Evolutionary conservation across 2,888 invertebrate genomes (phyloP).

Genomic region (Tupiocoris notatus): DNA sequence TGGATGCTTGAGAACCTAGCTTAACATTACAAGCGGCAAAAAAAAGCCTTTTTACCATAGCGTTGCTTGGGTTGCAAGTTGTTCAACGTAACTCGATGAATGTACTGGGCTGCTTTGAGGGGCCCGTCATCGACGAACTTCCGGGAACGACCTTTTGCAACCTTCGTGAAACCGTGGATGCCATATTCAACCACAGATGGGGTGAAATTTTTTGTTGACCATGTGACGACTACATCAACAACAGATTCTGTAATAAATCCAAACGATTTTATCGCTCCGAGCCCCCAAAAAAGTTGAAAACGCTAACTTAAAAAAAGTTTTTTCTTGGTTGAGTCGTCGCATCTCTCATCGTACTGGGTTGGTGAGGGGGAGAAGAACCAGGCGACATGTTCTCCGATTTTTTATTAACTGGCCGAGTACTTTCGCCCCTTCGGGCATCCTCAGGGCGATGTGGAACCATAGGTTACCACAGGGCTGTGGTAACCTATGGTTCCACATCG

Average conservation of each 20-base stretch:
- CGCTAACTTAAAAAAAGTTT: background rate
- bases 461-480: too few species aligned
- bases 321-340: too few species aligned
- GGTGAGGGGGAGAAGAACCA: too few species aligned
- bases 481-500: too few species aligned
- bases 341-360: too few species aligned
- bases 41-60: constrained; percentile 60
- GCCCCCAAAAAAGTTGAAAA: constrained; percentile 7
- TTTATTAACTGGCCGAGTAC: too few species aligned
- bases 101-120: constrained; percentile 65
- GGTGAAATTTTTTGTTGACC: constrained; percentile 71
- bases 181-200: constrained; percentile 75
- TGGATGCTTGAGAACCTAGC: too few species aligned
- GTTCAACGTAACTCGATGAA: constrained; percentile 69
- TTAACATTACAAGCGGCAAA: too few species aligned
- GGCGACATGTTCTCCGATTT: too few species aligned
- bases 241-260: constrained; percentile 59
- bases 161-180: constrained; percentile 55
- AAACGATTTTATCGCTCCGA: background rate
- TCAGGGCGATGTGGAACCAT: too few species aligned
- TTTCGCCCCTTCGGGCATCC: too few species aligned
- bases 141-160: constrained; percentile 60
- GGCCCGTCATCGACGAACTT: constrained; percentile 74
- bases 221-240: constrained; percentile 74
- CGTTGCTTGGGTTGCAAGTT: constrained; percentile 63